These are phyloP conservation scores for Morone saxatilis DNA, from an alignment of 2,113 vertebrate genomes.

Conservation along the genomic window DNA sequence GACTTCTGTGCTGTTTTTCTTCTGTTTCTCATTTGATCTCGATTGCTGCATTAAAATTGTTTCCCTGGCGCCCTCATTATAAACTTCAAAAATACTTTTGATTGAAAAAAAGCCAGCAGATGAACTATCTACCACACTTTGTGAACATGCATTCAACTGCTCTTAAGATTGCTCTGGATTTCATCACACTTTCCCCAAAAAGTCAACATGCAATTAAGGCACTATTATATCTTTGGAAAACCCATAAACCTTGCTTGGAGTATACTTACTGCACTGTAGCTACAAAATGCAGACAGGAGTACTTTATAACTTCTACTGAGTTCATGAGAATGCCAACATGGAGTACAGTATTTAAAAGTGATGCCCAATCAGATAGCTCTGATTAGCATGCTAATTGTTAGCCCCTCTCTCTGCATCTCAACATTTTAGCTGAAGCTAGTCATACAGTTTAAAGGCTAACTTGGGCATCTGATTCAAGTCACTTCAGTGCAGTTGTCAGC, in stretches of 20 bases:
- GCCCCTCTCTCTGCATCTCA: not conserved
- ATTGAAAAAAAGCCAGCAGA: conserved; percentile 28
- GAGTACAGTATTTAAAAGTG: conserved; percentile 23
- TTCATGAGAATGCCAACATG: conserved; percentile 1
- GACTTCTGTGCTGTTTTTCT: conserved; percentile 6
- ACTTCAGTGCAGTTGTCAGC: conserved; percentile 51
- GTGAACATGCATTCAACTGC: conserved; percentile 10
- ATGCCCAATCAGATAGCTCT: conserved; percentile 8
- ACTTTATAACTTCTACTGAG: conserved; percentile 38
- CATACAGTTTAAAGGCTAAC: conserved; percentile 24
- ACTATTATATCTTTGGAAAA: conserved; percentile 38
- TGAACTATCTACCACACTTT: conserved; percentile 33
- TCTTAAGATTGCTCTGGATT: conserved; percentile 67
- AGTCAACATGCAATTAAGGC: conserved; percentile 58
- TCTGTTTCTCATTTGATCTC: conserved; percentile 33
- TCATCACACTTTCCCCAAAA: conserved; percentile 68
- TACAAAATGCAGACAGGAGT: not conserved
- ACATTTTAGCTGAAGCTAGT: conserved; percentile 3
- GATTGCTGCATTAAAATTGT: not conserved
- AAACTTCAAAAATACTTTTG: conserved; percentile 51
- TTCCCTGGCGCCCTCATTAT: conserved; percentile 60
- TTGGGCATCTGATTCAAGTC: conserved; percentile 39
- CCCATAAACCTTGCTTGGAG: conserved; percentile 20
- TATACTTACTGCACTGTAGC: conserved; percentile 8
- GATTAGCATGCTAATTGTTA: conserved; percentile 51